Base-by-base conservation (phyloP, 2,113 vertebrate species). In the Meleagris gallopavo region DNA sequence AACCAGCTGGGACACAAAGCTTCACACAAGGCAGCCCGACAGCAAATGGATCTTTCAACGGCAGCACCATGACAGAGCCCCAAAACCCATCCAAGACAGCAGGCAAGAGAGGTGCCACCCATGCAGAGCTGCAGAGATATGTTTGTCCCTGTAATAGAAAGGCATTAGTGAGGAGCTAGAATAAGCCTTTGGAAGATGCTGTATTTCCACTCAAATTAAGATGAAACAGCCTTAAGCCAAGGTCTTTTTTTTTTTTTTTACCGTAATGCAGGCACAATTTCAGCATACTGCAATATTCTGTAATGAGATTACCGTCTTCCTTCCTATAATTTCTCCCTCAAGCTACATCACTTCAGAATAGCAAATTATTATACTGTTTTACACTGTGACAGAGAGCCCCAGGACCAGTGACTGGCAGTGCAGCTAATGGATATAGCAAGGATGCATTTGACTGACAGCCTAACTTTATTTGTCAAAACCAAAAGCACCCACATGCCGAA, bases 281-380 rank as follows among this genome's bases (percentile, higher is more conserved):
- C 90, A 74, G 80, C 80, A 61, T 52, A 76, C 38, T 84, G 86
- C 76, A 93, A 88, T 96, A 95, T 81, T 83, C 83, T 14, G 3
- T 94, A 95, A 96, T 86, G 73, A 78, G 95, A 94, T 91, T 83
- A 93, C 48, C 61, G 86, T 60, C 79, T 95, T 95, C 72, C 74
- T 32, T 94, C 69, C 71, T 29, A 69, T 30, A 87, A 86, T 61
- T 79, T 95, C 65, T 90, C 69, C 92, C 94, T 90, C 69, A 75
- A 93, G 95, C 90, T 74, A 95, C 0, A 2, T 70, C 89, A 67
- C 88, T 84, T 83, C 61, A 89, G 64, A 95, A 86, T 62, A 91
- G 57, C 82, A 61, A 88, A 88, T 93, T 94, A 88, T 89, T 89
- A 94, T 55, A 73, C 91, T 79, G 84, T 76, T 70, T 8, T 0